Evolutionary conservation across 2,888 invertebrate genomes (phyloP).

Genomic region (Pimpla rufipes): DNA sequence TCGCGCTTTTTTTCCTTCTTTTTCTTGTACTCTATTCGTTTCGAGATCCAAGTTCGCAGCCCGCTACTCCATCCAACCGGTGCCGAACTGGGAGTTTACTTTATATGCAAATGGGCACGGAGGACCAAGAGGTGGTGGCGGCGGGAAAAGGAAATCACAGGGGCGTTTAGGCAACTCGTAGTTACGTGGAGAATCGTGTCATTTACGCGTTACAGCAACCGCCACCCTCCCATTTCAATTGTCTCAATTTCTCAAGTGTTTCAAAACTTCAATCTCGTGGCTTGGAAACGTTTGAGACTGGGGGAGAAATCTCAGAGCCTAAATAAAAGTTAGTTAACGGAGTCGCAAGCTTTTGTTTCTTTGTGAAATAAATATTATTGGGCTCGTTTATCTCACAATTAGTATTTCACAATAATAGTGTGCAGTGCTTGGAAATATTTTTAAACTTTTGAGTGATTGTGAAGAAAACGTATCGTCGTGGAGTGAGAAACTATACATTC

Average conservation of each 20-base stretch:
- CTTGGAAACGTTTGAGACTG: background rate
- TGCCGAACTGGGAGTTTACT: conserved; percentile 79
- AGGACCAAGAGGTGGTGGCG: conserved; percentile 77
- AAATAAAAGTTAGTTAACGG: background rate
- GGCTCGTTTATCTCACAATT: too few species aligned
- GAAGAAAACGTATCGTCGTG: background rate
- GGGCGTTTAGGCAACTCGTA: conserved; percentile 59
- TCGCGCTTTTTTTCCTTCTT: conserved; percentile 43
- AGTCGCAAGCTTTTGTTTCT: too few species aligned
- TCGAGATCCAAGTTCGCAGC: conserved; percentile 75
- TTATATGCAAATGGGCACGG: conserved; percentile 83
- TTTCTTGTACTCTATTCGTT: conserved; percentile 34
- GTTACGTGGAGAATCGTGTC: conserved; percentile 36
- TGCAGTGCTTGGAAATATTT: background rate
- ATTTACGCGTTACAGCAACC: conserved; percentile 35
- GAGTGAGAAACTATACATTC: background rate
- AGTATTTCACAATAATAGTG: too few species aligned
- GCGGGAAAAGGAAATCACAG: conserved; percentile 69
- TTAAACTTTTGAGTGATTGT: background rate
- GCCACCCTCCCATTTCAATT: conserved; percentile 7
- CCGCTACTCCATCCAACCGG: conserved; percentile 75
- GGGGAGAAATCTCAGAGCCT: background rate
- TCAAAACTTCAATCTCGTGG: conserved; percentile 1
- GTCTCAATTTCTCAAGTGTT: conserved; percentile 17
- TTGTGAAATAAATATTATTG: too few species aligned